These are phyloP conservation scores for Lanius ludovicianus DNA, from an alignment of 2,113 vertebrate species.

Conservation along the genomic window DNA sequence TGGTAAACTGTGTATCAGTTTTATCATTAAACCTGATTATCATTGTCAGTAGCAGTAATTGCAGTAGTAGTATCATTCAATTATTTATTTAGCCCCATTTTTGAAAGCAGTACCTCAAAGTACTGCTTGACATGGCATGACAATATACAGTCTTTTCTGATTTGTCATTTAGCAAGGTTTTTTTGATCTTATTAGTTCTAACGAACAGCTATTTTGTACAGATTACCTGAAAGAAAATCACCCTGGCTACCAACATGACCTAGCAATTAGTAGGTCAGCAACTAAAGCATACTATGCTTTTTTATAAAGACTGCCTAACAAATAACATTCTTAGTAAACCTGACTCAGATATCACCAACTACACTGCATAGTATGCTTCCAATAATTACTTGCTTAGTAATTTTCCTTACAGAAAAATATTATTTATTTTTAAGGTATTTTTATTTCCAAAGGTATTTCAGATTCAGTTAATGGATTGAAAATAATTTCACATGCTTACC, in stretches of 20 bases:
- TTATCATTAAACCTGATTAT: neutral
- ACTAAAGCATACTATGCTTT: neutral
- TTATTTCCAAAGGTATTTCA: neutral
- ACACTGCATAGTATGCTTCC: neutral
- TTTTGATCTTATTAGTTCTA: neutral
- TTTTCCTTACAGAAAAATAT: neutral
- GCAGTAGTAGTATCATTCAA: neutral
- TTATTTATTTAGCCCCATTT: neutral
- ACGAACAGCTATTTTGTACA: neutral
- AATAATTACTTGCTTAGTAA: neutral
- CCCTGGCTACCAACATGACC: neutral
- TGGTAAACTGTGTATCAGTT: fast-evolving
- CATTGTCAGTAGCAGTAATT: neutral
- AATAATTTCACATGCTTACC: neutral
- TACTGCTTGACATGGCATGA: neutral
- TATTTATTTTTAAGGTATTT: neutral
- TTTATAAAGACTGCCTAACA: neutral
- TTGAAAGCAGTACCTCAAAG: neutral
- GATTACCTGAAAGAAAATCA: neutral
- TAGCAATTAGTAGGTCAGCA: neutral
- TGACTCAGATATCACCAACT: neutral
- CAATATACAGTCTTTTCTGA: neutral
- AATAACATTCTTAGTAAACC: neutral
- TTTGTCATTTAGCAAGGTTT: neutral
- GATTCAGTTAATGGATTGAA: neutral